Conservation (phyloP, 2,113 vertebrate species). For the Leptobrachium ailaonicum region DNA sequence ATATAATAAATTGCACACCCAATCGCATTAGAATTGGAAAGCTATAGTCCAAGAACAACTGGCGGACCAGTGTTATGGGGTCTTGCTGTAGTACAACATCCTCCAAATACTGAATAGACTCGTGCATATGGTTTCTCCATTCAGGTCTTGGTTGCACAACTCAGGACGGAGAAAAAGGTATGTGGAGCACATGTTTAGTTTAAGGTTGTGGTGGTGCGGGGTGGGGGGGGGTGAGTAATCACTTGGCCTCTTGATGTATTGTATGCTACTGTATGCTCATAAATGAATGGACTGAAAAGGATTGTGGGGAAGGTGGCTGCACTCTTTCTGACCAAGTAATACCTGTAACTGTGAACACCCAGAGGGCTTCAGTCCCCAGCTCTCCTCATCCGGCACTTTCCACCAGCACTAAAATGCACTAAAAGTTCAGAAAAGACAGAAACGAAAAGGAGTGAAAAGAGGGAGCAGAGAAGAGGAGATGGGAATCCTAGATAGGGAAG, state of each 20-base stretch:
- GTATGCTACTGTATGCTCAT: neutral
- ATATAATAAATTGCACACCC: too few relatives aligned
- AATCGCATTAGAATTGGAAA: too few relatives aligned
- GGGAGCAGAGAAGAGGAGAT: constrained; percentile 24
- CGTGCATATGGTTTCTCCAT: neutral
- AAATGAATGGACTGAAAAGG: neutral
- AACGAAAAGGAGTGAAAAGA: constrained; percentile 51
- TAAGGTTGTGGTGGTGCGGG: neutral
- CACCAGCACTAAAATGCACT: constrained; percentile 48
- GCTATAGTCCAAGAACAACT: neutral
- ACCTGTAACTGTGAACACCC: constrained; percentile 47
- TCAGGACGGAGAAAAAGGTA: neutral
- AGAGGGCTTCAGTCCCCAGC: constrained; percentile 48
- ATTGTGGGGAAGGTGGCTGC: constrained; percentile 21
- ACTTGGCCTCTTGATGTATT: neutral
- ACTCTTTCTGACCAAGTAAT: constrained; percentile 33
- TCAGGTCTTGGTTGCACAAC: too few relatives aligned
- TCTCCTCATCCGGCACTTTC: constrained; percentile 49
- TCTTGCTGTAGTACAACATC: neutral
- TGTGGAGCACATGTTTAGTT: neutral
- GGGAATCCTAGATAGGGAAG: constrained; percentile 13
- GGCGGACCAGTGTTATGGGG: neutral
- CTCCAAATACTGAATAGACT: neutral
- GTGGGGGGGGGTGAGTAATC: neutral
- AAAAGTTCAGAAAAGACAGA: constrained; percentile 50